Evolutionary conservation across 1,140 invertebrate genomes (phyloP), one percentile per base, ranked within the genome.

Genomic region (Ooceraea biroi): DNA sequence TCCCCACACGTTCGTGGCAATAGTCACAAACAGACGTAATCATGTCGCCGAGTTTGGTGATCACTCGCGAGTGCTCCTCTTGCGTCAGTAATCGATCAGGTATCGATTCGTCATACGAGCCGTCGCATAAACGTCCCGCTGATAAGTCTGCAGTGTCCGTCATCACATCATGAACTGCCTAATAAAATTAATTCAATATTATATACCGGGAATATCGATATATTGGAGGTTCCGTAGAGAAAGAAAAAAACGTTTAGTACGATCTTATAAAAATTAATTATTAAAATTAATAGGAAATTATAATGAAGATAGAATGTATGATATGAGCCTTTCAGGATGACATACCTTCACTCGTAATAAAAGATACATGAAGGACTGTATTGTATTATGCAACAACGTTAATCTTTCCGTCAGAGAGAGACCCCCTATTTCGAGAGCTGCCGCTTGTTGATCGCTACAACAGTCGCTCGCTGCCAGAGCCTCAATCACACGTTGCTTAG

Each of bases 401-500:
- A 98, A 96, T 96, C 98, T 98, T 92, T 98, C 97, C 74, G 95
- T 94, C 83, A 97, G 96, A 88, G 96, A 96, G 76, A 97, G 90
- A 44, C 94, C 92, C 50, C 92, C 92, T 27, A 94, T 92, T 91
- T 94, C 94, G 0, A 94, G 86, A 41, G 92, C 93, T 7, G 94
- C 93, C 10, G 94, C 94, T 85, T 94, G 93, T 72, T 94, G 94
- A 89, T 94, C 94, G 57, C 93, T 94, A 61, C 94, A 94, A 85
- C 92, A 94, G 72, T 97, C 96, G 87, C 96, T 95, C 77, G 95
- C 95, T 89, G 96, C 96, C 69, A 98, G 94, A 46, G 97, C 96
- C 94, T 98, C 97, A 88, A 98, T 97, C 46, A 97, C 96, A 85
- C 97, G 96, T 94, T 98, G 98, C 94, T 99, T 99, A 8, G 99